phyloP scores from a whole-genome alignment of 2,113 vertebrate genomes.

The Atractosteus spatula region DNA sequence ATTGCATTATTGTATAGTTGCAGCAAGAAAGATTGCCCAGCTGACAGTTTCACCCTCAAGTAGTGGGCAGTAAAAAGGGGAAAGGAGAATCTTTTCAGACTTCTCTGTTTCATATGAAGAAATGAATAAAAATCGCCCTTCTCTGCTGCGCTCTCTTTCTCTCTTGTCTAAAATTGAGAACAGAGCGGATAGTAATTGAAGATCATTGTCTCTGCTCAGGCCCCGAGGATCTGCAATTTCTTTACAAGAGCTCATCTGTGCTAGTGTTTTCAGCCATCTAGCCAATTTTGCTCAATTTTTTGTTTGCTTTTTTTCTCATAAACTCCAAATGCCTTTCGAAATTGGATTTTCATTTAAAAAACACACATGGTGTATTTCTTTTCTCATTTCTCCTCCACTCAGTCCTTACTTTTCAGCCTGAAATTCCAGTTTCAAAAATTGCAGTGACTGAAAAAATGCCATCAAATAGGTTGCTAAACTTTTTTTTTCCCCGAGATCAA shows the following conservation, averaged over 20 bases:
- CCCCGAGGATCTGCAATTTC: constrained; percentile 59
- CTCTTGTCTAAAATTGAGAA: constrained; percentile 66
- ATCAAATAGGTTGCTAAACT: too few relatives aligned
- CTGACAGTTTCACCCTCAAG: too few relatives aligned
- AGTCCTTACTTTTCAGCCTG: constrained; percentile 29
- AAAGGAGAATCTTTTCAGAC: background rate
- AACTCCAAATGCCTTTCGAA: constrained; percentile 55
- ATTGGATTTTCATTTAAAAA: constrained; percentile 65
- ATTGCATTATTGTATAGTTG: too few relatives aligned
- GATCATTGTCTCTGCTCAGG: constrained; percentile 69
- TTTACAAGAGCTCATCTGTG: constrained; percentile 48
- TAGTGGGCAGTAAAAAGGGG: background rate
- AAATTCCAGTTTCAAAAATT: too few relatives aligned
- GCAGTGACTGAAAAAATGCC: too few relatives aligned
- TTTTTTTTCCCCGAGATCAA: too few relatives aligned
- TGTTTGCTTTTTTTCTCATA: constrained; percentile 40
- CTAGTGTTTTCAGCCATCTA: constrained; percentile 40
- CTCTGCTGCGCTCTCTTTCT: constrained; percentile 15
- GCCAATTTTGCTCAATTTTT: constrained; percentile 39
- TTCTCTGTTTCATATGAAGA: background rate
- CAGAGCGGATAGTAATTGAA: constrained; percentile 71
- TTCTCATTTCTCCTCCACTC: constrained; percentile 42
- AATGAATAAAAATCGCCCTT: constrained; percentile 15
- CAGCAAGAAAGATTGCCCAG: too few relatives aligned
- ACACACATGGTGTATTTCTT: constrained; percentile 19